Conservation (phyloP, 2,888 invertebrate genomes). For the Chesias legatella region DNA sequence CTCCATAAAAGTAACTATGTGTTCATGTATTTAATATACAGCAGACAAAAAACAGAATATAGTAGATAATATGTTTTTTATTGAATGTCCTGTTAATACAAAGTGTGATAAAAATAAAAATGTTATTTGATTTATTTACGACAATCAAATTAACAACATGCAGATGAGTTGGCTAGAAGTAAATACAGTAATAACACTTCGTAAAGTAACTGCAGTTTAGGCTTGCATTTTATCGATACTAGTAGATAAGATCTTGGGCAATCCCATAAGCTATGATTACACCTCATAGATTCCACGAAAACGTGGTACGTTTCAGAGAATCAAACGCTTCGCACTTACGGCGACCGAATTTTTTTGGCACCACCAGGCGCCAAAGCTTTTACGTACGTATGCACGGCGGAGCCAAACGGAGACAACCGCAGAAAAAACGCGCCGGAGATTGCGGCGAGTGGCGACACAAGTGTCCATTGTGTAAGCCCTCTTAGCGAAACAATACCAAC, state of each 20-base stretch:
- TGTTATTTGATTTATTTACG: no score
- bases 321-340: constrained; percentile 62
- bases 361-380: constrained; percentile 72
- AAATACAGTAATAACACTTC: no score
- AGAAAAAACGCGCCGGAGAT: constrained; percentile 53
- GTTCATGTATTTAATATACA: no score
- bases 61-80: no score
- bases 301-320: constrained; percentile 55
- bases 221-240: neutral
- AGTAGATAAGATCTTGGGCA: constrained; percentile 25
- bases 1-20: no score
- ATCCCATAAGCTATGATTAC: constrained; percentile 38
- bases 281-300: constrained; percentile 53
- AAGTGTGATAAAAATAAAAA: no score
- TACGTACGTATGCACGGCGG: constrained; percentile 46
- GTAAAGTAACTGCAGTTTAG: neutral
- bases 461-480: constrained; percentile 52
- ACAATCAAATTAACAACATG: no score
- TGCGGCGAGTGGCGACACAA: constrained; percentile 45
- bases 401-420: constrained; percentile 27
- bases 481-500: constrained; percentile 65
- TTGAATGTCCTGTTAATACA: no score
- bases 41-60: no score
- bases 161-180: no score
- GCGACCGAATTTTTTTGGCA: constrained; percentile 53